Evolutionary conservation across 2,888 invertebrate species (phyloP), one percentile per base, ranked within the genome.

Genomic region (Drosophila dives): DNA sequence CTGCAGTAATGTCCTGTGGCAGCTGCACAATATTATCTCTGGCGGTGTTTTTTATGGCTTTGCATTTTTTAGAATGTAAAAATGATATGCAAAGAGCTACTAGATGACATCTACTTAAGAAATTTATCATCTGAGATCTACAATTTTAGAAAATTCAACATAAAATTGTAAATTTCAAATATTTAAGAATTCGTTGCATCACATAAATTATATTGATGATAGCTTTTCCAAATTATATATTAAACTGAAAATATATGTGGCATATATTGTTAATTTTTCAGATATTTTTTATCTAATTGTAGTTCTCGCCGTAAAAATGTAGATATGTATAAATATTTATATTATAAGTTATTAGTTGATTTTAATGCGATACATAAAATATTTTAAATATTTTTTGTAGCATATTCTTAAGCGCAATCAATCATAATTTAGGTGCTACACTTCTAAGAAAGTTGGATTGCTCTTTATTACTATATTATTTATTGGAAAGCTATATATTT

Each of bases 21-120:
- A 53, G 77, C 68, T 48, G 71, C 45, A 45, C 56, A 26, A 65
- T 71, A 67, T 72, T 63, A 75, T 61, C 55, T 55, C 29, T 45
- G n/a, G 38, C 48, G 33, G 10, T 50, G 53, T 38, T 56, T 64
- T 78, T 66, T 72, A 72, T 51, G 61, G 8, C 49, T 33, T 3
- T 62, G 23, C 60, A 42, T 50, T 78, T 64, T 60, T 64, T 55
- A 76, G 50, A 36, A 48, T 17, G 38, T 50, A 62, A 60, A 38
- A 50, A 51, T 40, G 36, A 42, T 49, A 59, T 53, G 59, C 64
- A 74, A 29, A 56, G 23, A 48, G 23, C 20, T 32, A 49, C 17
- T 23, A 2, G 15, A 3, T 45, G 42, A 54, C 42, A 61, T 5
- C 40, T 33, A 45, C 40, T 40, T 38, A 55, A 0, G 8, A 36